Evolutionary conservation across 1,140 invertebrate genomes (phyloP).

Genomic region (Elymnias hypermnestra): DNA sequence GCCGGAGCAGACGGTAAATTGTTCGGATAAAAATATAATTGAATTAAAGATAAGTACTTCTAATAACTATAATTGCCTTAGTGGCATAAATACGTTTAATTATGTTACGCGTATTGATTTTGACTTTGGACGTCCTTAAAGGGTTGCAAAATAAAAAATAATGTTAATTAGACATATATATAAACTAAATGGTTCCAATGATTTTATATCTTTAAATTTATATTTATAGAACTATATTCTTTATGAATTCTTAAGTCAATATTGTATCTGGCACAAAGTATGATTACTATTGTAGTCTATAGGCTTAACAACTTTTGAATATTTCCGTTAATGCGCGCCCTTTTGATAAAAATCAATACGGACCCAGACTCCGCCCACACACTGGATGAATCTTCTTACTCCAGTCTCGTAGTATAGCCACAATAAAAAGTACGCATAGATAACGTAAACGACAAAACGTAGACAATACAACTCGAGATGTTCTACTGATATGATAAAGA

Average conservation of each 20-base stretch:
- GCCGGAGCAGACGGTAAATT: conserved; percentile 2
- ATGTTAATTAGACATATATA: too few species aligned
- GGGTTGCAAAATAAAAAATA: too few species aligned
- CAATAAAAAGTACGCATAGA: conserved; percentile 16
- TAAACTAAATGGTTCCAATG: too few species aligned
- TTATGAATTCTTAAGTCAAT: neutral
- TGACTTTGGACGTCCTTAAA: too few species aligned
- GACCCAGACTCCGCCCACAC: conserved; percentile 13
- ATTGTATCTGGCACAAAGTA: neutral
- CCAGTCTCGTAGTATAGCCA: conserved; percentile 5
- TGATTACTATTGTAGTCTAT: neutral
- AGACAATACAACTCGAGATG: conserved; percentile 20
- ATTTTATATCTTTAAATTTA: too few species aligned
- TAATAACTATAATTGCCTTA: neutral
- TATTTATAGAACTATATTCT: too few species aligned
- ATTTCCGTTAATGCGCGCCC: neutral
- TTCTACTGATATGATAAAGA: conserved; percentile 6
- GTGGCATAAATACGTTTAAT: too few species aligned
- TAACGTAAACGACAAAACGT: conserved; percentile 7
- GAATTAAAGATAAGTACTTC: neutral
- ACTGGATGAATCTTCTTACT: conserved; percentile 8
- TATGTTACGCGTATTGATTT: too few species aligned
- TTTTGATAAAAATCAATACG: conserved; percentile 2
- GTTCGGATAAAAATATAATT: conserved; percentile 3
- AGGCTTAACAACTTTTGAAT: too few species aligned